These are phyloP conservation scores for Torymus texanus DNA, from an alignment of 2,888 invertebrate species.

Conservation along the genomic window DNA sequence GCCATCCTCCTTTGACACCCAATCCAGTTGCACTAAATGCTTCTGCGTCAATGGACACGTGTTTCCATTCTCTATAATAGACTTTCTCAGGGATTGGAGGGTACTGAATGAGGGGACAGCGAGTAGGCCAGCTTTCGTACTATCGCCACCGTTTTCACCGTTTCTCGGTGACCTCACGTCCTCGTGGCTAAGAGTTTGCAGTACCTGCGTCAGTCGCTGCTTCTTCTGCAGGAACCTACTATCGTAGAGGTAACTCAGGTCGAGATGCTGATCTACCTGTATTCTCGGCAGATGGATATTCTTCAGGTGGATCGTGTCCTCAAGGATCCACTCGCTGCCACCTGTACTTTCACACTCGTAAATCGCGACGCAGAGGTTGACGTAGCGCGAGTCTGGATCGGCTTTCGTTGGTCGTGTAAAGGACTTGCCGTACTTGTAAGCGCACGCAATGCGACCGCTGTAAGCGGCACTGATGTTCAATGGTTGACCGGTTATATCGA, in stretches of 20 bases:
- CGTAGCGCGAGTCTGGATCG: slow-evolving; percentile 88
- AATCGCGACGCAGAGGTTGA: slow-evolving; percentile 94
- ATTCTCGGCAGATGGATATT: slow-evolving; percentile 92
- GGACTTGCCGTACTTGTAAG: slow-evolving; percentile 94
- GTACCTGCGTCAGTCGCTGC: slow-evolving; percentile 86
- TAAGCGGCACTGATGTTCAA: slow-evolving; percentile 97
- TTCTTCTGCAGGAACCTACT: slow-evolving; percentile 86
- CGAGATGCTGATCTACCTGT: slow-evolving; percentile 87
- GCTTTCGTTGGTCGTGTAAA: slow-evolving; percentile 87
- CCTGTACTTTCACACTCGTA: slow-evolving; percentile 99
- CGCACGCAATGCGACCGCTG: slow-evolving; percentile 97
- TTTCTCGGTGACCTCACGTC: slow-evolving; percentile 81
- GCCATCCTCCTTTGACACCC: slow-evolving; percentile 99
- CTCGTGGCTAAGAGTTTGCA: slow-evolving; percentile 88
- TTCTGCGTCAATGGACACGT: slow-evolving; percentile 93
- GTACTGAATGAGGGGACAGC: slow-evolving; percentile 95
- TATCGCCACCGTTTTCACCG: slow-evolving; percentile 76
- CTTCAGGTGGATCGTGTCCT: slow-evolving; percentile 95
- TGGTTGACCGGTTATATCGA: slow-evolving; percentile 89
- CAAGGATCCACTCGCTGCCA: slow-evolving; percentile 94
- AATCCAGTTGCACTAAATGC: slow-evolving; percentile 96
- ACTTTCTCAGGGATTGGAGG: slow-evolving; percentile 88
- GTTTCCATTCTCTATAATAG: slow-evolving; percentile 93
- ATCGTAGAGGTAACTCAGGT: slow-evolving; percentile 88
- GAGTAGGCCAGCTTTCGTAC: slow-evolving; percentile 79